Percentiles rank a stretch among this genome's conserved stretches.
Conservation (phyloP, 1,140 invertebrate species). For the Fopius arisanus region DNA sequence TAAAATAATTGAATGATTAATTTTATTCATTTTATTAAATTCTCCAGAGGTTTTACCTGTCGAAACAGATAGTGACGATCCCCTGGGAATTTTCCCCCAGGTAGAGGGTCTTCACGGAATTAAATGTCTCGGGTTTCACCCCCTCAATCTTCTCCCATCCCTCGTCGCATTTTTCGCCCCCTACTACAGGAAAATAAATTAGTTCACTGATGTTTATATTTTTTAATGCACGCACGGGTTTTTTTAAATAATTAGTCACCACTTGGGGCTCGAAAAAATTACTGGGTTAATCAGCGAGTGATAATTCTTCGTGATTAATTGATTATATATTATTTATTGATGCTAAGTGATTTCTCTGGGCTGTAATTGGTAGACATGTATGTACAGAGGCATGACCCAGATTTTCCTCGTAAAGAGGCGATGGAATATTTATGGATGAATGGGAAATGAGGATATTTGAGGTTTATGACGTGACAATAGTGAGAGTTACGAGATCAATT, state of each 20-base stretch:
- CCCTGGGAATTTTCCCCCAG: constrained; percentile 47
- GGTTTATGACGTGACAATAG: neutral
- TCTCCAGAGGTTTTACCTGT: constrained; percentile 48
- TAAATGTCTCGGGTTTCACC: constrained; percentile 47
- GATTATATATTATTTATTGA: neutral
- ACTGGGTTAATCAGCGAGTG: too few species aligned
- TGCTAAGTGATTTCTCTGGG: neutral
- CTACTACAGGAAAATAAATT: neutral
- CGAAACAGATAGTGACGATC: constrained; percentile 50
- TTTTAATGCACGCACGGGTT: too few species aligned
- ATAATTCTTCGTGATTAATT: neutral
- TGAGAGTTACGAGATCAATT: neutral
- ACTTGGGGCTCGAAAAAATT: too few species aligned
- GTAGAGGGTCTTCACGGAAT: constrained; percentile 39
- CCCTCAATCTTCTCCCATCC: constrained; percentile 55
- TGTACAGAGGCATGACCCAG: neutral
- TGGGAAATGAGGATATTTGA: neutral
- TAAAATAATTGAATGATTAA: neutral
- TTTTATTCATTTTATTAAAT: neutral
- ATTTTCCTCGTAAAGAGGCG: neutral
- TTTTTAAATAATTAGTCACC: too few species aligned
- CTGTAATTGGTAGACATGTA: neutral
- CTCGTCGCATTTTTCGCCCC: constrained; percentile 34
- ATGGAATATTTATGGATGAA: neutral
- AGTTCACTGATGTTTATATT: too few species aligned